phyloP scores from a whole-genome alignment of 2,888 invertebrate species.

The Cryptophagus acutangulus region DNA sequence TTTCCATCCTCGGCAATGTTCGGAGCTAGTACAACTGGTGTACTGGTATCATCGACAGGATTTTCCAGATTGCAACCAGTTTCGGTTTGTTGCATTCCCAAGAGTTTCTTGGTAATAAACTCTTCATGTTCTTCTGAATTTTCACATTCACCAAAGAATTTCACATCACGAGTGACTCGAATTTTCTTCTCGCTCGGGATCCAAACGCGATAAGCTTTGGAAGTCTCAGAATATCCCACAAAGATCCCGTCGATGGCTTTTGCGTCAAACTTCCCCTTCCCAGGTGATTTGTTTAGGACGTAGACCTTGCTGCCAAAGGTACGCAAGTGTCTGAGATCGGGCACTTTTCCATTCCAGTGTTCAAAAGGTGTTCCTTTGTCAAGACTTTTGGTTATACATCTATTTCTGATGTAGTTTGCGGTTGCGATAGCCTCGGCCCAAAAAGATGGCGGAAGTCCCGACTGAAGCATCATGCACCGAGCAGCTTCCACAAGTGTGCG shows the following conservation, averaged over 20 bases:
- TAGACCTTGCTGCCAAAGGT: too few species aligned
- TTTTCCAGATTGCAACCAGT: too few species aligned
- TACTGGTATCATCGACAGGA: too few species aligned
- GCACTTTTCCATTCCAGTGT: constrained; percentile 11
- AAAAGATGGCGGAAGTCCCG: background rate
- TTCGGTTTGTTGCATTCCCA: too few species aligned
- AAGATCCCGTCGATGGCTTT: constrained; percentile 27
- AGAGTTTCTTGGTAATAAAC: too few species aligned
- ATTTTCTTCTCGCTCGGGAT: constrained; percentile 18
- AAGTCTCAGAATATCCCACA: constrained; percentile 28
- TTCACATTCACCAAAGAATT: constrained; percentile 16
- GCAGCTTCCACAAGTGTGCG: background rate
- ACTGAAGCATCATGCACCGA: background rate
- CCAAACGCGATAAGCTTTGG: too few species aligned
- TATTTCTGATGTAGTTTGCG: background rate
- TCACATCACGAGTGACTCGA: constrained; percentile 23
- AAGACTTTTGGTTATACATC: background rate
- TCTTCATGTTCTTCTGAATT: too few species aligned
- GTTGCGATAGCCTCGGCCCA: background rate
- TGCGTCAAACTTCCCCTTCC: constrained; percentile 27
- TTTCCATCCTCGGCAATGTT: too few species aligned
- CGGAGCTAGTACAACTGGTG: too few species aligned
- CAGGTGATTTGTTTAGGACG: constrained; percentile 19
- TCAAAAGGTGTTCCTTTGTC: constrained; percentile 1
- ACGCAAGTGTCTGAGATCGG: constrained; percentile 25